Conservation (phyloP, 2,888 invertebrate species). For the Allolobophora icterica region DNA sequence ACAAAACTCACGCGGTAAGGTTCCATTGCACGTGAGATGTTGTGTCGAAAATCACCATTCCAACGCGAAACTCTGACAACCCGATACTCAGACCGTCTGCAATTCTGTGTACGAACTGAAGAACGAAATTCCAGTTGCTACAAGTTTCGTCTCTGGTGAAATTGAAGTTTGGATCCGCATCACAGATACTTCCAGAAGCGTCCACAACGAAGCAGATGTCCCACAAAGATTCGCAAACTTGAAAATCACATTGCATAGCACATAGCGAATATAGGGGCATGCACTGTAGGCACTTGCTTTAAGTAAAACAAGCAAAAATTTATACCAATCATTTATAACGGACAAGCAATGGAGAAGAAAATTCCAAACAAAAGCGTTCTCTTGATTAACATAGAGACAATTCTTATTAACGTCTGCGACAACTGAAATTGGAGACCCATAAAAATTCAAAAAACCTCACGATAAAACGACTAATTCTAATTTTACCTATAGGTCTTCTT, state of each 20-base stretch:
- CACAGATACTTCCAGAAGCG: background rate
- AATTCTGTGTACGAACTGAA: conserved; percentile 21
- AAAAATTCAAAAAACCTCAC: too few relatives aligned
- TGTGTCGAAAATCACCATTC: conserved; percentile 32
- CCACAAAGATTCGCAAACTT: background rate
- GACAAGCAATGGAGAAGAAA: too few relatives aligned
- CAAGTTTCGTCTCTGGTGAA: conserved; percentile 33
- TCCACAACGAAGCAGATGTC: background rate
- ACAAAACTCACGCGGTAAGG: background rate
- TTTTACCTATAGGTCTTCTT: background rate
- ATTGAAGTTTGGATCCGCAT: conserved; percentile 32
- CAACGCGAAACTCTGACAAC: background rate
- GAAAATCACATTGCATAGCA: too few relatives aligned
- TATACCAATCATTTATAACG: too few relatives aligned
- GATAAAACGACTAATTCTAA: too few relatives aligned
- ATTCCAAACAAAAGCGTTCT: too few relatives aligned
- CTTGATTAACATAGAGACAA: too few relatives aligned
- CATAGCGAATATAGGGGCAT: too few relatives aligned
- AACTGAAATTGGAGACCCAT: too few relatives aligned
- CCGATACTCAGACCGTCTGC: conserved; percentile 27
- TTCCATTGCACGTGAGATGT: background rate
- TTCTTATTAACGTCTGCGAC: too few relatives aligned
- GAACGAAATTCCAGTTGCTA: conserved; percentile 33
- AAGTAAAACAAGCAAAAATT: too few relatives aligned
- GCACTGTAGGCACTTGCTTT: too few relatives aligned